Evolutionary conservation across 2,113 vertebrate species (phyloP).

Genomic region (Petroica traversi): DNA sequence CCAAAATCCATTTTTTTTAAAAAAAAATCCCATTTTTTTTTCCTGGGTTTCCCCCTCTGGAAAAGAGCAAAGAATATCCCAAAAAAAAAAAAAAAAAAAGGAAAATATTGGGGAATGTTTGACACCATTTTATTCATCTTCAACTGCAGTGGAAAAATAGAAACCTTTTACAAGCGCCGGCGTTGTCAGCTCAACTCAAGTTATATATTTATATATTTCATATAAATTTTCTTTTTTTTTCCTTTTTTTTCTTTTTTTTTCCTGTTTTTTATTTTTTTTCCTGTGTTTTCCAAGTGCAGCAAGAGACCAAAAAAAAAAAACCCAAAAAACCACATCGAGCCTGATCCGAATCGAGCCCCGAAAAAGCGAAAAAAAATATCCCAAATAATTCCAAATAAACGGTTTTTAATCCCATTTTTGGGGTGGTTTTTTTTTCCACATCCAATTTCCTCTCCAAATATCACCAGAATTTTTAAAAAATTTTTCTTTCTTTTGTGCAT

Average conservation of each 20-base stretch:
- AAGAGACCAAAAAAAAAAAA: slow-evolving; percentile 62
- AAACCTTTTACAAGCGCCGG: slow-evolving; percentile 94
- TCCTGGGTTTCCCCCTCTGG: not conserved
- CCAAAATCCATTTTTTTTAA: too few species aligned
- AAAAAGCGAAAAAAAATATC: slow-evolving; percentile 41
- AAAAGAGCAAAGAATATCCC: not conserved
- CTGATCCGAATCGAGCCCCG: slow-evolving; percentile 72
- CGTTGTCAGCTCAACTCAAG: slow-evolving; percentile 72
- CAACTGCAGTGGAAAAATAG: slow-evolving; percentile 98
- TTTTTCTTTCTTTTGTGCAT: not conserved
- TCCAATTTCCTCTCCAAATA: not conserved
- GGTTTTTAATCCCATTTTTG: slow-evolving; percentile 65
- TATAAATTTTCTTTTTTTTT: slow-evolving; percentile 6
- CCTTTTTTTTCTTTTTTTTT: slow-evolving; percentile 64
- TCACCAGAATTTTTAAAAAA: not conserved
- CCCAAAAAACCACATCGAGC: slow-evolving; percentile 62
- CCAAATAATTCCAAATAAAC: slow-evolving; percentile 73
- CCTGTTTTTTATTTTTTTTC: not conserved
- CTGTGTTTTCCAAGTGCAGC: slow-evolving; percentile 73
- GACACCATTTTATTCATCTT: slow-evolving; percentile 91
- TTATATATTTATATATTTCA: slow-evolving; percentile 55
- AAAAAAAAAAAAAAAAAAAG: slow-evolving; percentile 38
- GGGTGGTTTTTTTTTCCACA: not conserved
- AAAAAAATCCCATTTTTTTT: not conserved
- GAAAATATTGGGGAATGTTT: slow-evolving; percentile 86